phyloP scores from a whole-genome alignment of 2,113 vertebrate genomes.

The Delphinapterus leucas region DNA sequence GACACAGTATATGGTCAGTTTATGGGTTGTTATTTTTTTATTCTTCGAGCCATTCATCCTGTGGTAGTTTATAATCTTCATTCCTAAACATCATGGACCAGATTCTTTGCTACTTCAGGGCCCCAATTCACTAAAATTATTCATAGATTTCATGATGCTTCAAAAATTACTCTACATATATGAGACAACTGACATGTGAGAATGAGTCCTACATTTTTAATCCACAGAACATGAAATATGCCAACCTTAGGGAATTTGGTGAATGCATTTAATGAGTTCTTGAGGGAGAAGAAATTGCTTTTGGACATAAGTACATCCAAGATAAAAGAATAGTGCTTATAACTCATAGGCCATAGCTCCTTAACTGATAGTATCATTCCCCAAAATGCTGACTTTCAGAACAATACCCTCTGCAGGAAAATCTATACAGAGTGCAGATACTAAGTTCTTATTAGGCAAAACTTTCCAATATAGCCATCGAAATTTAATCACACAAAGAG shows the following conservation, averaged over 20 bases:
- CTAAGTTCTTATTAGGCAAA: conserved; percentile 15
- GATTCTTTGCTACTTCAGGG: conserved; percentile 67
- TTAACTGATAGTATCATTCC: not conserved
- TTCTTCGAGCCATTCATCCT: conserved; percentile 45
- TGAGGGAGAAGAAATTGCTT: conserved; percentile 48
- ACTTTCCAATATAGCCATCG: not conserved
- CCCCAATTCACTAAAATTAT: conserved; percentile 85
- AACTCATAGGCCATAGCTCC: not conserved
- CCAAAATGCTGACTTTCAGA: not conserved
- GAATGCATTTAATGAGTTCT: conserved; percentile 51
- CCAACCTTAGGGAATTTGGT: conserved; percentile 3
- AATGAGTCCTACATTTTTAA: conserved; percentile 60
- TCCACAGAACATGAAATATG: conserved; percentile 24
- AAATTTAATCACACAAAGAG: conserved; percentile 40
- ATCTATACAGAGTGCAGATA: not conserved
- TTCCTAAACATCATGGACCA: conserved; percentile 62
- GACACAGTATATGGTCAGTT: conserved; percentile 88
- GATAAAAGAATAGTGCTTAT: conserved; percentile 5
- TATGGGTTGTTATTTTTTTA: conserved; percentile 74
- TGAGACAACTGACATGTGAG: conserved; percentile 7
- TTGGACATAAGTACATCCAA: not conserved
- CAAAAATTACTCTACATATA: conserved; percentile 32
- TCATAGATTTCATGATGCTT: conserved; percentile 46
- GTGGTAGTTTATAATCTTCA: conserved; percentile 75
- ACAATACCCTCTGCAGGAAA: not conserved